These are phyloP conservation scores for Phlogophora meticulosa DNA, from an alignment of 2,888 invertebrate species.

Conservation along the genomic window DNA sequence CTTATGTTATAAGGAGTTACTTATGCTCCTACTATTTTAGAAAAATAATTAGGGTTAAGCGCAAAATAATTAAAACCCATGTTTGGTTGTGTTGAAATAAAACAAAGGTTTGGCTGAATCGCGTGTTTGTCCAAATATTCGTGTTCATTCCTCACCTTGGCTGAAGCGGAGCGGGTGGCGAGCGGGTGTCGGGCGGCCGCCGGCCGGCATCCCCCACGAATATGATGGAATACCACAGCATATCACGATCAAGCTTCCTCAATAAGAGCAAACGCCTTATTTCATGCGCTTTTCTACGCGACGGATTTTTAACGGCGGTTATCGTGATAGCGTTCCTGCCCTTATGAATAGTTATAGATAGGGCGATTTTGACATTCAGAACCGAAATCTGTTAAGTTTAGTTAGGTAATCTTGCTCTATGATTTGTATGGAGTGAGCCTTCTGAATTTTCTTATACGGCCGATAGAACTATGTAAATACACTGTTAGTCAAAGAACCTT, in stretches of 20 bases:
- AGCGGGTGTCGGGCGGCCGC: conserved; percentile 32
- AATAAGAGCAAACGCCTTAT: neutral
- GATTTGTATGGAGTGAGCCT: neutral
- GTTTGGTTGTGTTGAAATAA: no score
- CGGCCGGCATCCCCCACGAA: conserved; percentile 2
- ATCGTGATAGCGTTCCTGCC: no score
- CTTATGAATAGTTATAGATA: no score
- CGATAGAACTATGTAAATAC: neutral
- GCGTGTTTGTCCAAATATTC: conserved; percentile 35
- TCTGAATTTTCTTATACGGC: neutral
- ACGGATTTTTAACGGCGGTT: no score
- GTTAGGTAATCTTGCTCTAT: neutral
- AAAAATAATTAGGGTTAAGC: no score
- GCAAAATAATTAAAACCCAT: no score
- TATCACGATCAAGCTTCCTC: neutral
- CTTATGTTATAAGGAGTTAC: no score
- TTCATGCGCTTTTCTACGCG: neutral
- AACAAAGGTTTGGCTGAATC: conserved; percentile 25
- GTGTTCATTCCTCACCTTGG: conserved; percentile 57
- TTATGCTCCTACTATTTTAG: no score
- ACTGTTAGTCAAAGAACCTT: neutral
- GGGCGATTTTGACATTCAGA: no score
- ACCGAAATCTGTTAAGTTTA: neutral
- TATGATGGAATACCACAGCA: neutral
- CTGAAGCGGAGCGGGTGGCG: conserved; percentile 34